Evolutionary conservation across 2,888 invertebrate species (phyloP).

Genomic region (Parthenolecanium corni): DNA sequence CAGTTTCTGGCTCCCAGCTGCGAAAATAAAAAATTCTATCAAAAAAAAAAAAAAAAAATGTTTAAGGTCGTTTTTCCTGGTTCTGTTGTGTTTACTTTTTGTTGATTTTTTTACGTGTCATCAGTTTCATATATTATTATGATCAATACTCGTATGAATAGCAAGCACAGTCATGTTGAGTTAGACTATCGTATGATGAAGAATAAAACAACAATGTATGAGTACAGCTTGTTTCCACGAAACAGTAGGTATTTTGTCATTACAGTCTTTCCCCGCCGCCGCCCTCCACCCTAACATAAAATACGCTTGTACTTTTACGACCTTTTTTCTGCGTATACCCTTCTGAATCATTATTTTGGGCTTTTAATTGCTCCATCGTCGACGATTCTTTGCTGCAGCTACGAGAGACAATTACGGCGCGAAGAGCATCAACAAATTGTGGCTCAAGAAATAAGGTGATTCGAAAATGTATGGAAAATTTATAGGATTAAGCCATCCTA

Average conservation of each 20-base stretch:
- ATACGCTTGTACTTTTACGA: background rate
- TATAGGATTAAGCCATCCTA: too few relatives aligned
- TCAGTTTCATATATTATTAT: too few relatives aligned
- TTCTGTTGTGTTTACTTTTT: too few relatives aligned
- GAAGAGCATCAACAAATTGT: background rate
- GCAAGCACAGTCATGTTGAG: background rate
- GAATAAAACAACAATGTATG: constrained; percentile 14
- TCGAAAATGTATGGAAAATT: background rate
- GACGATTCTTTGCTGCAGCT: constrained; percentile 15
- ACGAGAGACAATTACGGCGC: constrained; percentile 18
- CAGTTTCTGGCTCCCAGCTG: too few relatives aligned
- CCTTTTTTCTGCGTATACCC: constrained; percentile 2
- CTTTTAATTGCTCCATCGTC: constrained; percentile 25
- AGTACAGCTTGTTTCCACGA: constrained; percentile 25
- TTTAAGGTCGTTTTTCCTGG: too few relatives aligned
- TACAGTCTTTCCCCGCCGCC: constrained; percentile 15
- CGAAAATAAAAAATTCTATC: too few relatives aligned
- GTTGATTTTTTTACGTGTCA: too few relatives aligned
- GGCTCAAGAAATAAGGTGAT: background rate
- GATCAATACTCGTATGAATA: background rate
- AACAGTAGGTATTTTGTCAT: constrained; percentile 13
- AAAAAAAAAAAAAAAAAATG: too few relatives aligned
- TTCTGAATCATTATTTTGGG: too few relatives aligned
- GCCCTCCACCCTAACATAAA: too few relatives aligned
- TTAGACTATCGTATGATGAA: background rate